These are phyloP conservation scores for Lucilia sericata DNA, from an alignment of 1,140 invertebrate species.

Conservation along the genomic window DNA sequence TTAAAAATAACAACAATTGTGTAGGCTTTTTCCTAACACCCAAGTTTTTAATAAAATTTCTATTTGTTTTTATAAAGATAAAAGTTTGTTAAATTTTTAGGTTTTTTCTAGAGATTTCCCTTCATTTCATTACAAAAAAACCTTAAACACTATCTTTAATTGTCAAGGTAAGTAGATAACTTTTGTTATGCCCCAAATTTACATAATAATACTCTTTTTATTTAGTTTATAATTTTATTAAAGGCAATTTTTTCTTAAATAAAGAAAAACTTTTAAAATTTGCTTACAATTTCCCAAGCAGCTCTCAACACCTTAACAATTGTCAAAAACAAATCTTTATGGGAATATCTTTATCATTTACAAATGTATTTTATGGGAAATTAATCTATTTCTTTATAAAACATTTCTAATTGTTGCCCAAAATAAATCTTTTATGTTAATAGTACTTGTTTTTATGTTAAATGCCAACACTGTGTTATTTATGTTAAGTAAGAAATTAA, in stretches of 20 bases:
- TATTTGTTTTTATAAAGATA: background rate
- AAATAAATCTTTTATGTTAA: background rate
- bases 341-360: background rate
- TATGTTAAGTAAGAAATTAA: background rate
- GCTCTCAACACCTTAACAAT: slow-evolving; percentile 4
- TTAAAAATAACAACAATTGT: background rate
- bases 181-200: background rate
- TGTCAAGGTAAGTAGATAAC: slow-evolving; percentile 23
- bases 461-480: background rate
- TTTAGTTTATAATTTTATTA: background rate
- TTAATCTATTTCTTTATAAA: background rate
- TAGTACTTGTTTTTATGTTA: background rate
- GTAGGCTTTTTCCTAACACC: background rate
- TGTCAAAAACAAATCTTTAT: background rate
- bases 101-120: background rate
- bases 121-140: background rate
- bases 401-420: background rate
- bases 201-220: background rate
- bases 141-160: background rate
- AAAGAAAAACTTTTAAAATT: background rate
- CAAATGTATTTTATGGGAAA: background rate
- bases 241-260: background rate
- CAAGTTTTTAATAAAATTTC: background rate
- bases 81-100: background rate
- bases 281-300: slow-evolving; percentile 14